These are phyloP conservation scores for Aleiodes alternator DNA, from an alignment of 2,888 invertebrate genomes.

Conservation along the genomic window DNA sequence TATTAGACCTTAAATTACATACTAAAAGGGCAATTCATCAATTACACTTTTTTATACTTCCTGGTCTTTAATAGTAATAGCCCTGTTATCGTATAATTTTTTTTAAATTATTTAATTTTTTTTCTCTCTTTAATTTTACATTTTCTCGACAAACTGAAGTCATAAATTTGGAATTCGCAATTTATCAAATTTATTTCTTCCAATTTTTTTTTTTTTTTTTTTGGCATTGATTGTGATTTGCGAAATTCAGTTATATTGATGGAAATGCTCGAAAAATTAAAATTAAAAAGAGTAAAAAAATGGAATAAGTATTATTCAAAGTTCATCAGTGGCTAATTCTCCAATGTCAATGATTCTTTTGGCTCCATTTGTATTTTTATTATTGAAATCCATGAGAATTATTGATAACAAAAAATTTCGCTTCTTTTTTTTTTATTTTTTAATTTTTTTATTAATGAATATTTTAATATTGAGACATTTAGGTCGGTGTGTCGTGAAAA, in stretches of 20 bases:
- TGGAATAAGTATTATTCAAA: neutral
- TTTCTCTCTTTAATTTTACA: slow-evolving; percentile 35
- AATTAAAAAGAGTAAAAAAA: slow-evolving; percentile 11
- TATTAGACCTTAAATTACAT: slow-evolving; percentile 40
- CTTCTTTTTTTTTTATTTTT: slow-evolving; percentile 19
- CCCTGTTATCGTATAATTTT: slow-evolving; percentile 24
- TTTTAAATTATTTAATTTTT: slow-evolving; percentile 41
- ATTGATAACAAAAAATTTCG: slow-evolving; percentile 35
- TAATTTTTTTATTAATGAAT: slow-evolving; percentile 18
- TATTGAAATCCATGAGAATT: slow-evolving; percentile 33
- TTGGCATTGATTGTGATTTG: slow-evolving; percentile 8
- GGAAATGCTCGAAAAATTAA: slow-evolving; percentile 8
- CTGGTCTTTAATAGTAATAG: slow-evolving; percentile 38
- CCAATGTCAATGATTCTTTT: neutral
- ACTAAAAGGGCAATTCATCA: slow-evolving; percentile 26
- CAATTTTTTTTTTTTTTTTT: slow-evolving; percentile 36
- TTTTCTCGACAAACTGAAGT: slow-evolving; percentile 31
- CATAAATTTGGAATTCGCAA: slow-evolving; percentile 30
- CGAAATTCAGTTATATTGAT: neutral
- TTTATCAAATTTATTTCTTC: slow-evolving; percentile 42
- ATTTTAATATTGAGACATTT: slow-evolving; percentile 40
- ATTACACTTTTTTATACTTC: slow-evolving; percentile 23
- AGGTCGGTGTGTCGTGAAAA: slow-evolving; percentile 27
- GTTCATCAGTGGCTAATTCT: neutral
- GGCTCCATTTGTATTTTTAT: slow-evolving; percentile 26